Base-by-base conservation (phyloP, 2,888 invertebrate species). In the Oxytorus armatus region DNA sequence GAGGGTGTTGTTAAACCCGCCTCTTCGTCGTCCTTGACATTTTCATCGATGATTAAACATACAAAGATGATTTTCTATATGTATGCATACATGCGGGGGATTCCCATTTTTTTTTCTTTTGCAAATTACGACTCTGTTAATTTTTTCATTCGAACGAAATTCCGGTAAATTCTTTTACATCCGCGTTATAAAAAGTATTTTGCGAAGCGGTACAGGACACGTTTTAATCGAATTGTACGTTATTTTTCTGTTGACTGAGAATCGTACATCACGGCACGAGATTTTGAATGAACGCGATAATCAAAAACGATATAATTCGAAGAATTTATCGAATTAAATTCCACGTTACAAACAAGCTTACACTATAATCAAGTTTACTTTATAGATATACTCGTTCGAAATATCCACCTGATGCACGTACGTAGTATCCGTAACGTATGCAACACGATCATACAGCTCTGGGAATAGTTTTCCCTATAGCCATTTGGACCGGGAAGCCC, bases 321-420 rank as follows among this genome's bases (percentile, higher is more conserved):
- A 18, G 21, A 55, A 29, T 29, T 11, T 14, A 29, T 29, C 53
- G 53, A 16, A 29, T 55, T 29, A 5, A 55, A 39, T 39, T 59
- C 10, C n/a, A 2, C 18, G 11, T 10, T 36, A 39, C 3, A n/a
- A 25, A 55, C 11, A 18, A 14, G 44, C 14, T 36, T 3, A 1
- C 36, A n/a, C n/a, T n/a, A n/a, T n/a, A n/a, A n/a, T n/a, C n/a
- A n/a, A n/a, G n/a, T n/a, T n/a, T n/a, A n/a, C n/a, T n/a, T n/a
- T n/a, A n/a, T 36, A 1, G 5, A 10, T 8, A 8, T 36, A 36
- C 8, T 36, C 36, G 8, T 8, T 47, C 39, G 63, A 57, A 53
- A 80, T 73, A 72, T 79, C 70, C 79, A 79, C 77, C 81, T 79
- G 83, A 79, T 77, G 79, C 81, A 76, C 51, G 49, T 18, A 39